Base-by-base conservation (phyloP, 2,888 invertebrate species). In the Ornithoptera alexandrae region DNA sequence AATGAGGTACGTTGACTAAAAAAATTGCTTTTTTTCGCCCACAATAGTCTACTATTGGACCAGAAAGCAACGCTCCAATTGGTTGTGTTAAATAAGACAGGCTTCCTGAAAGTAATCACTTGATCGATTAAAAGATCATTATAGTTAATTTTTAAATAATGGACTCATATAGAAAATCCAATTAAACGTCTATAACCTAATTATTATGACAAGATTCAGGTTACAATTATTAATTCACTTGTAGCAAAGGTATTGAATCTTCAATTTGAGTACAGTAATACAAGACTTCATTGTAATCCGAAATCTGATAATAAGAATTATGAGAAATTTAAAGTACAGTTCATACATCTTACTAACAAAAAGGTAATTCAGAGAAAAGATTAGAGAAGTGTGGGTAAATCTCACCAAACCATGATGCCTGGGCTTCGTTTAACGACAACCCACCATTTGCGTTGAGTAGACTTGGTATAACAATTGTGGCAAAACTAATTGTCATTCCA, bases 321-420 rank as follows among this genome's bases (percentile, higher is more conserved):
- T 30, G 30, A 30, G 30, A 30, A 30, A 4, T 30, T 30, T 30
- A 30, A 30, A 30, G 30, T 30, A 30, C 3, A 30, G 30, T 30
- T 30, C 5, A 30, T 30, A 30, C 30, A 30, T 30, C 3, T 30
- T 30, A 30, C 5, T 3, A 42, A 42, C 18, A 57, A 10, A 10
- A 12, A 22, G 57, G 20, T 57, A 59, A 59, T 24, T 59, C 17
- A 46, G 15, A 30, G 7, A 18, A 20, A 39, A 18, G 42, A 46
- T 65, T 17, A 22, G 46, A 3, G 46, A 15, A 15, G 2, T 15
- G 42, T 10, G 12, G 10, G 12, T 46, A 15, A 15, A 65, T 20
- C 61, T 86, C 80, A 94, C 94, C 94, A 73, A 94, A 93, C 94
- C 94, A 94, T 4, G 94, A 94, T 0, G 94, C 93, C 74, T 94